phyloP scores from a whole-genome alignment of 2,888 invertebrate species.

The Anthoptus insignis region DNA sequence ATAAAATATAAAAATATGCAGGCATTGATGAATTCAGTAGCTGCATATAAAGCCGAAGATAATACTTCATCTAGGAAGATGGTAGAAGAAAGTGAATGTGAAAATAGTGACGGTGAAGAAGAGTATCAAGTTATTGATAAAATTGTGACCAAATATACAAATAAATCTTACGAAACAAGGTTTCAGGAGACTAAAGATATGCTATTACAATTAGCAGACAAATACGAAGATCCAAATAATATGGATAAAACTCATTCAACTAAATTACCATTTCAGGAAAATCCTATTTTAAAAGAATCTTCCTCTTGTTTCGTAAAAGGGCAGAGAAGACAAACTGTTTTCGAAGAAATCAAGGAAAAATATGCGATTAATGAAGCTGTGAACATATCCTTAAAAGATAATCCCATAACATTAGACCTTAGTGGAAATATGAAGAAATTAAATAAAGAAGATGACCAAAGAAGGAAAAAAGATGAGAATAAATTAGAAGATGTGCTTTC shows the following conservation, averaged over 20 bases:
- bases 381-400: slow-evolving; percentile 70
- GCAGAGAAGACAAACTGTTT: slow-evolving; percentile 57
- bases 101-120: slow-evolving; percentile 59
- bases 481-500: slow-evolving; percentile 59
- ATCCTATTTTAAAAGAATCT: slow-evolving; percentile 68
- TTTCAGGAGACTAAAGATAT: slow-evolving; percentile 78
- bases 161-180: slow-evolving; percentile 77
- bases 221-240: slow-evolving; percentile 61
- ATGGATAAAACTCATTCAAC: slow-evolving; percentile 27
- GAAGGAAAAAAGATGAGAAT: slow-evolving; percentile 48
- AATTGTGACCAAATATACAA: slow-evolving; percentile 72
- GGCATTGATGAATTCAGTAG: slow-evolving; percentile 64
- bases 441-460: slow-evolving; percentile 32
- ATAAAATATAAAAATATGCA: slow-evolving; percentile 75
- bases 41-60: slow-evolving; percentile 58
- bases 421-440: slow-evolving; percentile 54
- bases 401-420: slow-evolving; percentile 61
- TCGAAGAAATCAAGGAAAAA: slow-evolving; percentile 67
- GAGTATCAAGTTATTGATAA: slow-evolving; percentile 75
- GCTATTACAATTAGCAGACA: slow-evolving; percentile 72
- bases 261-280: slow-evolving; percentile 51
- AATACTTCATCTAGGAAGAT: slow-evolving; percentile 36
- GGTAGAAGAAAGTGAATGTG: slow-evolving; percentile 49
- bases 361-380: slow-evolving; percentile 72
- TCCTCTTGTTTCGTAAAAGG: slow-evolving; percentile 66